Percentiles rank a stretch among this genome's conserved stretches.
Conservation (phyloP, 2,113 vertebrate genomes). For the Bufo gargarizans region DNA sequence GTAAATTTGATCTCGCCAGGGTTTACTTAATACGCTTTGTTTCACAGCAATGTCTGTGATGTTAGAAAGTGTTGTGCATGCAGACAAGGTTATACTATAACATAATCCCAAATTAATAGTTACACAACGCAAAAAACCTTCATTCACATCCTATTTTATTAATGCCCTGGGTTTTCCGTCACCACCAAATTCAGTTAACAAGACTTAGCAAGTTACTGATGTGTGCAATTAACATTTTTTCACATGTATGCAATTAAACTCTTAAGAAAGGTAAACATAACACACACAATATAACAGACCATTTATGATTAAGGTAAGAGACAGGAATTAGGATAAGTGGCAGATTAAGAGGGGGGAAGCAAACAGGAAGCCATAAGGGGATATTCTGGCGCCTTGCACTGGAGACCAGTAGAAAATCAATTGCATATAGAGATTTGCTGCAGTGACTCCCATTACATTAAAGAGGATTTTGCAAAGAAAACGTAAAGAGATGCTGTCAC, state of each 20-base stretch:
- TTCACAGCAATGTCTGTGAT: conserved; percentile 32
- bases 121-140: conserved; percentile 15
- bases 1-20: conserved; percentile 34
- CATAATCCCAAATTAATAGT: conserved; percentile 51
- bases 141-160: conserved; percentile 26
- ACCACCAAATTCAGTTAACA: conserved; percentile 36
- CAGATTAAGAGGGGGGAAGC: neutral
- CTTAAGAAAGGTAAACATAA: conserved; percentile 30
- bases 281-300: neutral
- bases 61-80: conserved; percentile 37
- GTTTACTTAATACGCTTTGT: conserved; percentile 32
- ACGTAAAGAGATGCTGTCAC: neutral
- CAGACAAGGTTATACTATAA: conserved; percentile 39
- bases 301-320: conserved; percentile 14
- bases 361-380: conserved; percentile 2
- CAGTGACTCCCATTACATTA: neutral
- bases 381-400: neutral
- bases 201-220: conserved; percentile 38
- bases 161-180: conserved; percentile 35
- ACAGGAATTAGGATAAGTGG: conserved; percentile 33
- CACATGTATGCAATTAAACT: conserved; percentile 38
- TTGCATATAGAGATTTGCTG: neutral
- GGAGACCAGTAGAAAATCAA: neutral
- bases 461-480: neutral
- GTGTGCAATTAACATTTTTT: conserved; percentile 49